Conservation (phyloP, 2,113 vertebrate species). For the Lepidothrix coronata region DNA sequence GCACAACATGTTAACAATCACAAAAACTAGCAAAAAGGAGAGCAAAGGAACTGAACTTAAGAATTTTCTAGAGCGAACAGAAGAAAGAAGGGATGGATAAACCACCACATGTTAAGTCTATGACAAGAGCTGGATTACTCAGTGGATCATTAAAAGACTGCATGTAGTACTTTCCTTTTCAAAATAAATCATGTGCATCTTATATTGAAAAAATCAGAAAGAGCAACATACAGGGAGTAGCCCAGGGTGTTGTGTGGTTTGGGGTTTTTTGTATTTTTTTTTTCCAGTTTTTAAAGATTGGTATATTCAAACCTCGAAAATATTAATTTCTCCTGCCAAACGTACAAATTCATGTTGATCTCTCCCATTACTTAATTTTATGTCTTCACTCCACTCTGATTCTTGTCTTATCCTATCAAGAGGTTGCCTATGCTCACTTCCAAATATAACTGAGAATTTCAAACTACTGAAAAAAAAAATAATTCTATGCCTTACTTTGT, state of each 20-base stretch:
- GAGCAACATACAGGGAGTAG: not conserved
- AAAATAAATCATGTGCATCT: not conserved
- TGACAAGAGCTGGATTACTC: not conserved
- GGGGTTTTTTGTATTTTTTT: not conserved
- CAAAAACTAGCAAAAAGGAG: not conserved
- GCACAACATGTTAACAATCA: not conserved
- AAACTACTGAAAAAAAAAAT: not conserved
- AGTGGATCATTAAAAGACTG: not conserved
- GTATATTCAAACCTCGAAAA: not conserved
- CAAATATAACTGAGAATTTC: not conserved
- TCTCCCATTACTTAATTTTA: not conserved
- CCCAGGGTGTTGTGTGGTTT: not conserved
- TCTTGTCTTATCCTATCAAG: not conserved
- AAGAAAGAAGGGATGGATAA: not conserved
- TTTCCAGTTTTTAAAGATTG: not conserved
- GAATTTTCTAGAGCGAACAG: not conserved
- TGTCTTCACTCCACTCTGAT: not conserved
- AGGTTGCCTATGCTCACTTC: not conserved
- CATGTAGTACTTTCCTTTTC: not conserved
- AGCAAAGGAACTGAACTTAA: not conserved
- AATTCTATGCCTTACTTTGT: conserved; percentile 80
- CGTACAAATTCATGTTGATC: not conserved
- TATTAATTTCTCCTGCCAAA: not conserved
- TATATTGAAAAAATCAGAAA: not conserved
- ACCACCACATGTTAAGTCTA: not conserved